A percentile compares a stretch with the other conserved stretches of the same genome.
These are phyloP conservation scores for Hycleus cichorii DNA, from an alignment of 1,140 invertebrate genomes.

Conservation along the genomic window DNA sequence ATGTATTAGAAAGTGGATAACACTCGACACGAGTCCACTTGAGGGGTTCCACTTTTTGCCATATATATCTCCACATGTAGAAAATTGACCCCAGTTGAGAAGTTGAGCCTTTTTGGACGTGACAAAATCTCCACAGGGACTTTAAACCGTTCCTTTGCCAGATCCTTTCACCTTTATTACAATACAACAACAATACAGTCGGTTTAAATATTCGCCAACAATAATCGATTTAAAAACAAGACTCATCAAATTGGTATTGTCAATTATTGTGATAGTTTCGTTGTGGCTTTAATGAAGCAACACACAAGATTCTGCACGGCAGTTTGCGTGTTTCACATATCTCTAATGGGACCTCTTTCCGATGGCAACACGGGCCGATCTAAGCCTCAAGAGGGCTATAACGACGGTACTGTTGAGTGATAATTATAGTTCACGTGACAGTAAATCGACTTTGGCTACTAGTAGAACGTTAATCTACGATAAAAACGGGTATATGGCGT, in stretches of 20 bases:
- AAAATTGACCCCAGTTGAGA: conserved; percentile 32
- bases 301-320: conserved; percentile 21
- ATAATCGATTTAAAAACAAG: neutral
- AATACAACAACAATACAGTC: too few relatives aligned
- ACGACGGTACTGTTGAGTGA: conserved; percentile 37
- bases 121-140: conserved; percentile 42
- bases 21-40: neutral
- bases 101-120: conserved; percentile 35
- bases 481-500: too few relatives aligned
- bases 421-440: conserved; percentile 40
- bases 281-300: conserved; percentile 3
- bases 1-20: conserved; percentile 10
- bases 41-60: neutral
- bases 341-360: too few relatives aligned
- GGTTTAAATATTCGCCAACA: conserved; percentile 2
- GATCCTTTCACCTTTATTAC: neutral
- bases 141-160: conserved; percentile 16
- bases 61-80: neutral
- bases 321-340: conserved; percentile 19
- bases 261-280: neutral
- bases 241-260: too few relatives aligned
- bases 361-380: neutral
- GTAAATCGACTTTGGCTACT: conserved; percentile 2
- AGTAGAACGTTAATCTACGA: too few relatives aligned
- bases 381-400: conserved; percentile 34